Base-by-base conservation (phyloP, 2,113 vertebrate species). In the Stigmatopora argus region DNA sequence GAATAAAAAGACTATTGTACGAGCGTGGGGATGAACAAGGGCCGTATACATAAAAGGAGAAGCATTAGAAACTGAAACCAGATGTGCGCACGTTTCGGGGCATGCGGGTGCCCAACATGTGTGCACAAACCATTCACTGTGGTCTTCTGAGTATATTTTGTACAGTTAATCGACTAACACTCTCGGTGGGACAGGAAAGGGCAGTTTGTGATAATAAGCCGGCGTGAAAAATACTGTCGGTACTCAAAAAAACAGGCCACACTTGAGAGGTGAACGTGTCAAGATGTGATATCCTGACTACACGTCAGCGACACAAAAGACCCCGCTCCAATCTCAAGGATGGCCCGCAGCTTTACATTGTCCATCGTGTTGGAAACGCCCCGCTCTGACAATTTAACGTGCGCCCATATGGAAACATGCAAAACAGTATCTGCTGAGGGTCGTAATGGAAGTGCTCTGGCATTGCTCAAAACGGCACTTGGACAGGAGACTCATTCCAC, bases 11-110 rank as follows among this genome's bases (percentile, higher is more conserved):
- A 52, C 77, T 79, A 85, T 86, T 89, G 83, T 56, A 14, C 23
- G 82, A 78, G 63, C 74, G 77, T 69, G 67, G 79, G 62, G 83
- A 85, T 87, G 78, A 74, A 85, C 57, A 53, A 62, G 69, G 65
- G 69, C 71, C 74, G 80, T 81, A 85, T 79, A 88, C 34, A 18
- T 45, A 44, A 71, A 78, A 69, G 70, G 69, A 77, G 80, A 85
- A 77, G 72, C 73, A 80, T 85, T 74, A 78, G 63, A 87, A 87
- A 90, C 77, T 73, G 61, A 87, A 91, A 90, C 78, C 86, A 90
- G 88, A 90, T 88, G 88, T 87, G 73, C 85, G 79, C 48, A 9
- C 73, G 45, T 64, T 68, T 65, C 45, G 69, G 56, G 64, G 26
- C 46, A 13, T 62, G 66, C 63, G 66, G 67, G 70, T 49, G 53